Base-by-base conservation (phyloP, 2,888 invertebrate genomes). In the Apodemia mormo region DNA sequence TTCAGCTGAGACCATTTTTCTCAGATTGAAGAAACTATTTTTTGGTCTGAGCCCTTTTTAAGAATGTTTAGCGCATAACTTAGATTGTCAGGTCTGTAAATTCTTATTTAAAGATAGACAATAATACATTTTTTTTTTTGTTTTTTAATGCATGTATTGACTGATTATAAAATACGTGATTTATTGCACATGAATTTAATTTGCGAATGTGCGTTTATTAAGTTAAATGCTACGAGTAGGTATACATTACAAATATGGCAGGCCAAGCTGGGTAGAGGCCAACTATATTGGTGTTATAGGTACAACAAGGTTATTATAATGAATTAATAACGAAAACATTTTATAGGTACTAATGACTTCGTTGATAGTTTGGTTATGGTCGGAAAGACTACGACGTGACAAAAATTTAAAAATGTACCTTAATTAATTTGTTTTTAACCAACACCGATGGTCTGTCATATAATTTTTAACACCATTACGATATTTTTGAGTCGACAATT, bases 331-430 rank as follows among this genome's bases (percentile, higher is more conserved):
- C 9, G 8, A 54, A 67, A 61, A 61, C 12, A 12, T 61, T 61
- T 61, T 33, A 22, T 22, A 22, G 22, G 33, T 61, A 29, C 61
- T 61, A 65, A 40, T 67, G 29, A 68, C 29, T 68, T 68, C 68
- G 68, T 68, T 68, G 68, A 65, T 65, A 12, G 1, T 54, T 49
- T 49, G 52, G 37, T 40, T 68, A 65, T 14, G 65, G 52, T 65
- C 52, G 22, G 43, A 58, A 33, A 61, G 61, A 33, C 5, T 61
- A 61, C 33, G 33, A 33, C 33, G 33, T 14, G 61, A 2, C 6
- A 61, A 10, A 30, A 30, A 61, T 58, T 58, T 29, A 33, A 61
- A 56, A 61, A 61, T 61, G 61, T 30, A 61, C 33, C 61, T 33
- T 33, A 61, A 61, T 33, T 61, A 61, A 12, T 12, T 33, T 30